A percentile compares a stretch with the other conserved stretches of the same genome.
Evolutionary conservation across 2,797 vertebrate genomes (phyloP).

Genomic region (Orestias chungarensis): DNA sequence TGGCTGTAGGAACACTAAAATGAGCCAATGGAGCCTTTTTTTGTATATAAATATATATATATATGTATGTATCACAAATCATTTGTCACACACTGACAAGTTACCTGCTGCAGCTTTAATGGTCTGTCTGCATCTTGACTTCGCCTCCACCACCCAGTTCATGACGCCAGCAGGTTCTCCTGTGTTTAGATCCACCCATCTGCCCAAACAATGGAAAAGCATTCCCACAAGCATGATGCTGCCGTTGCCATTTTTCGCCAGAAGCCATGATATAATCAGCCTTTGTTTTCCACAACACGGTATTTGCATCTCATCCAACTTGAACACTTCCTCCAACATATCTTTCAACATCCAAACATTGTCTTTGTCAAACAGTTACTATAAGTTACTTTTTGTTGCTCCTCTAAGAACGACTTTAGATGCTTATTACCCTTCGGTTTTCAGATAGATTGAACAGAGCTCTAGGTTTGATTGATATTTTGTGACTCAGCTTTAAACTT

Average conservation of each 20-base stretch:
- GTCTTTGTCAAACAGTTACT: neutral
- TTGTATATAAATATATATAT: too few relatives aligned
- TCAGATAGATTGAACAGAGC: too few relatives aligned
- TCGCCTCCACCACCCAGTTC: too few relatives aligned
- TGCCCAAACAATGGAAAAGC: neutral
- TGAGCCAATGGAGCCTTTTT: too few relatives aligned
- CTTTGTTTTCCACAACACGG: neutral
- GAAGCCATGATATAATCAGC: neutral
- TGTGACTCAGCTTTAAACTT: neutral
- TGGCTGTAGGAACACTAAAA: too few relatives aligned
- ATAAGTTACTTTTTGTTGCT: neutral
- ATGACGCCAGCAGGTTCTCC: neutral
- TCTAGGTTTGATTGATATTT: neutral
- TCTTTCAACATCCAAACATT: neutral
- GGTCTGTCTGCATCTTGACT: too few relatives aligned
- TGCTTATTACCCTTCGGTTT: too few relatives aligned
- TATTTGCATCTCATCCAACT: neutral
- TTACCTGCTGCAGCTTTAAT: too few relatives aligned
- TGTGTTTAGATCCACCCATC: neutral
- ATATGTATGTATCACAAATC: too few relatives aligned
- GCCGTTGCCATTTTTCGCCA: neutral
- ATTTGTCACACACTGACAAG: too few relatives aligned
- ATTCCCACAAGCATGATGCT: neutral
- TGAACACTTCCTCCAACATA: neutral
- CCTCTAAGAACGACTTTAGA: neutral